Evolutionary conservation across 2,113 vertebrate genomes (phyloP), one percentile per base, ranked within the genome.

Genomic region (Spea multiplicata): DNA sequence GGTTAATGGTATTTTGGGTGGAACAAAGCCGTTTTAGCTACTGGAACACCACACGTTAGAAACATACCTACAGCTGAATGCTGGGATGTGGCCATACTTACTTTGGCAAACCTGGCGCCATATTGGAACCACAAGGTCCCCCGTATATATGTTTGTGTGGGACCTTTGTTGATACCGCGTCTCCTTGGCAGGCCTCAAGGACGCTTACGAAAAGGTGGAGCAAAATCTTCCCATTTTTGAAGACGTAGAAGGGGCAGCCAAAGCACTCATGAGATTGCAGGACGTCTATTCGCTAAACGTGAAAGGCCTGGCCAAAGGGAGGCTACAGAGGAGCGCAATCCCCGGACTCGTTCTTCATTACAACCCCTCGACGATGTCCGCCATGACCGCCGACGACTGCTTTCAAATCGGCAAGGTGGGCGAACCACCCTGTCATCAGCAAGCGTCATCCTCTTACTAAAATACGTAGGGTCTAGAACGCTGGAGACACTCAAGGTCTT

Each of bases 381-480:
- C 85, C 0, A 92, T 98, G 79, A 94, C 96, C 0, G 96, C 94
- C 0, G 95, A 97, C 0, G 96, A 99, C 88, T 98, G 96, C 85
- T 98, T 97, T 84, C 91, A 95, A 0, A 89, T 99, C 59, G 97
- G 97, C 81, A 99, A 99, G 94, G 96, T 98, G 86, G 6, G 6
- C n/a, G 2, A 14, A 14, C n/a, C 4, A 4, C 8, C 2, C 14
- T 59, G 6, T 4, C 55, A 59, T 59, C 4, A 13, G 6, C 55
- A 30, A 30, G 30, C 30, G 30, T 30, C 30, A 30, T 1, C 30
- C 30, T 30, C 30, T 30, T 30, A 30, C 30, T 30, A 30, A 30
- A 30, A 30, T 1, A 30, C 30, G 30, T 30, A 30, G 30, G 2
- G 30, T 30, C 30, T 30, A 30, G 30, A 30, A 30, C 30, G 30